These are phyloP conservation scores for Nothocercus julius DNA, from an alignment of 2,113 vertebrate species.

Conservation along the genomic window DNA sequence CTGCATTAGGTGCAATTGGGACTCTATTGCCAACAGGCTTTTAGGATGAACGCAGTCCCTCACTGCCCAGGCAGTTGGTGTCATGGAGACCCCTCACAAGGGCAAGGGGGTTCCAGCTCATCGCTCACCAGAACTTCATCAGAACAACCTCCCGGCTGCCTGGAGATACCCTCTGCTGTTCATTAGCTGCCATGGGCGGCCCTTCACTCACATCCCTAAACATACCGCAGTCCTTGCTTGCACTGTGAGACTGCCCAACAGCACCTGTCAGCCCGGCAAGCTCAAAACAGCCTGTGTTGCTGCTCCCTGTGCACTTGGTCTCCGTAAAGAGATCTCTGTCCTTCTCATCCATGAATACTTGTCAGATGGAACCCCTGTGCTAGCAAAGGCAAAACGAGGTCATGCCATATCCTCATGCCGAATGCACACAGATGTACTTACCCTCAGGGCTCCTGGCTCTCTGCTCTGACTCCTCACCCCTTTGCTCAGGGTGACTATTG, in stretches of 20 bases:
- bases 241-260: neutral
- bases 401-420: neutral
- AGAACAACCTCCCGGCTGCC: neutral
- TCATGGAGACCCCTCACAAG: fast-evolving
- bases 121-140: neutral
- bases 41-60: neutral
- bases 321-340: neutral
- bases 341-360: neutral
- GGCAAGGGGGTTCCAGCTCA: neutral
- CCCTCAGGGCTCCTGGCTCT: neutral
- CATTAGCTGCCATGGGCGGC: neutral
- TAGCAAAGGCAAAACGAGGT: neutral
- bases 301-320: neutral
- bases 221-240: too few relatives aligned
- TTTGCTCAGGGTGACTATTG: neutral
- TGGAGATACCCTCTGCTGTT: neutral
- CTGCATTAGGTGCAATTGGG: too few relatives aligned
- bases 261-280: neutral
- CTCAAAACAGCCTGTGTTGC: neutral
- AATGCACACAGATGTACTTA: neutral
- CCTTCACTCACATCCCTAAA: neutral
- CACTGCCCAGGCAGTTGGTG: neutral
- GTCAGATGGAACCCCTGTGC: neutral
- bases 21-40: neutral
- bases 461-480: neutral